Evolutionary conservation across 2,797 vertebrate species (phyloP), one percentile per base, ranked within the genome.

Genomic region (Galaxias olidus): DNA sequence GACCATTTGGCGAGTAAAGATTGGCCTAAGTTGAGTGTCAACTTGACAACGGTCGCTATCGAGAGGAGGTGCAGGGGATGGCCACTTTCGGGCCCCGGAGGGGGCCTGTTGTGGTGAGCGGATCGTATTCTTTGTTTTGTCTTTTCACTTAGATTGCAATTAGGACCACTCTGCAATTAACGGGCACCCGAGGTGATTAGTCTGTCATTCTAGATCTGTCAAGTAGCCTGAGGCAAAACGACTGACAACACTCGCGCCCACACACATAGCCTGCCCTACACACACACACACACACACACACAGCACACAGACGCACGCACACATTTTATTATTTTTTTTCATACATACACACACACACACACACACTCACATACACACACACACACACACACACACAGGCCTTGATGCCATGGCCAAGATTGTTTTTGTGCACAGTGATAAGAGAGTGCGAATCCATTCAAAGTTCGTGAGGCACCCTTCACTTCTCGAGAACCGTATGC

Each of bases 1-100:
- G 86, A 75, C 80, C 68, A 71, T 80, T 85, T 82, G 84, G 74
- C 78, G 84, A 74, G 66, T 81, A 85, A 79, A 75, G 19, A 54
- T 71, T 20, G 9, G 46, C 71, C 69, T n/a, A 50, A 59, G 61
- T 56, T 30, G 6, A n/a, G n/a, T n/a, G n/a, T n/a, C n/a, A n/a
- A n/a, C n/a, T n/a, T n/a, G n/a, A n/a, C n/a, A n/a, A n/a, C n/a
- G n/a, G n/a, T n/a, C n/a, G n/a, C n/a, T n/a, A n/a, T n/a, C n/a
- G n/a, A n/a, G n/a, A n/a, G n/a, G n/a, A n/a, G n/a, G n/a, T n/a
- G n/a, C n/a, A n/a, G n/a, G n/a, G n/a, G n/a, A n/a, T n/a, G n/a
- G n/a, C n/a, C n/a, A n/a, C n/a, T n/a, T n/a, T n/a, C n/a, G n/a
- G n/a, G 6, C 30, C 30, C 30, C 6, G 30, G 30, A 30, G 30